Evolutionary conservation across 2,113 vertebrate species (phyloP), one percentile per base, ranked within the genome.

Genomic region (Menidia beryllina): DNA sequence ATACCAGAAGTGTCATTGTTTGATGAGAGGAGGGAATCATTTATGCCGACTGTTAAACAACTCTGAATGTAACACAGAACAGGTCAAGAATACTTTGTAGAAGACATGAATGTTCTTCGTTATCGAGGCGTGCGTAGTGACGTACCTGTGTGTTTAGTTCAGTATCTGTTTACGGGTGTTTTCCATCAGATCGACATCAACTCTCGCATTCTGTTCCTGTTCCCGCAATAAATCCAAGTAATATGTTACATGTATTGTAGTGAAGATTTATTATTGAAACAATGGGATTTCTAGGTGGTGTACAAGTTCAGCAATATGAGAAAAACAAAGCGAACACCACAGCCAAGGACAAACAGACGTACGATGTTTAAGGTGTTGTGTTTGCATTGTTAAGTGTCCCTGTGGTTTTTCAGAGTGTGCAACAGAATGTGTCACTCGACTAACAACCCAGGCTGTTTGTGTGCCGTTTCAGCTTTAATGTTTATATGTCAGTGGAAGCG

Each of bases 51-150:
- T 90, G 89, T 89, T 90, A 82, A 78, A 73, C 56, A 60, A 66
- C 27, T 61, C 51, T 90, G 91, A 93, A 92, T 91, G 91, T 91
- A 88, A 74, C 74, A 60, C 55, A 39, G 65, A 74, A 45, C 34
- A 72, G 39, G 54, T 69, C 63, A 80, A 57, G 62, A 86, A 79
- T 65, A 77, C 79, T 62, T 81, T 66, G 34, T 78, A 23, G 49
- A 78, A 45, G 49, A 24, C 47, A 82, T 88, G 86, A 88, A 86
- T 89, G 86, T 89, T 84, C 21, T 21, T 21, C 21, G 66, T 50
- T 36, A 50, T 62, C 20, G 61, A 52, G 21, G 60, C 76, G 63
- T 5, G 39, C 79, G 24, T 48, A 81, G 69, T 87, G 79, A 60
- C 14, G 72, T 86, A 54, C 14, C 21, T 23, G 38, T 77, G 74